Base-by-base conservation (phyloP, 1,140 invertebrate species). In the Meloidogyne hapla region DNA sequence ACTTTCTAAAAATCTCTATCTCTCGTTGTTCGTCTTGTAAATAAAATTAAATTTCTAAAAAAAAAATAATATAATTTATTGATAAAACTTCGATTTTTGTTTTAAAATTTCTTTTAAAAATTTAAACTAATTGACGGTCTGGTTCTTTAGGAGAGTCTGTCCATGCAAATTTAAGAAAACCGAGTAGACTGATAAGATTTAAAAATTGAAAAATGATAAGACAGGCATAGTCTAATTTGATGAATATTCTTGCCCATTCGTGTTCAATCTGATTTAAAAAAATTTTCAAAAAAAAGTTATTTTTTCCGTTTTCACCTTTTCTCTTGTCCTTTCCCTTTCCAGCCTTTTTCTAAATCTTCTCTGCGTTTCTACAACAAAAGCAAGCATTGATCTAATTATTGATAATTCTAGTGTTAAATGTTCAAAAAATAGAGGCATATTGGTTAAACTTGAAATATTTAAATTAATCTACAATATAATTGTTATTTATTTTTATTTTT, bases 231-330 rank as follows among this genome's bases (percentile, higher is more conserved):
- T 85, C 83, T 28, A 84, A 77, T 61, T 83, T 72, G 26, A 76
- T 66, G 48, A 85, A 85, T 12, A 85, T 69, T 40, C 85, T 74
- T 61, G 71, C 79, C 84, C 84, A 85, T 76, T 85, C 85, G 23
- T 45, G 45, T 72, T 87, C 83, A 61, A 86, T 77, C 84, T 85
- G 56, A 71, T 79, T 71, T 74, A n/a, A n/a, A n/a, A n/a, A n/a
- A n/a, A n/a, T 38, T 33, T 48, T n/a, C 15, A 66, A 40, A n/a
- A 18, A 33, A 33, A 33, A 28, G 1, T 28, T 15, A 15, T 1
- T 42, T 42, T 67, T 40, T 18, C 0, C 4, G 18, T n/a, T 15
- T 40, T 69, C 26, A 73, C 71, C 23, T 73, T 56, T 73, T 73
- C 71, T 10, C 71, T 56, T 9, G n/a, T 73, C 33, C 23, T 61